Base-by-base conservation (phyloP, 1,140 invertebrate species). In the Apis florea region DNA sequence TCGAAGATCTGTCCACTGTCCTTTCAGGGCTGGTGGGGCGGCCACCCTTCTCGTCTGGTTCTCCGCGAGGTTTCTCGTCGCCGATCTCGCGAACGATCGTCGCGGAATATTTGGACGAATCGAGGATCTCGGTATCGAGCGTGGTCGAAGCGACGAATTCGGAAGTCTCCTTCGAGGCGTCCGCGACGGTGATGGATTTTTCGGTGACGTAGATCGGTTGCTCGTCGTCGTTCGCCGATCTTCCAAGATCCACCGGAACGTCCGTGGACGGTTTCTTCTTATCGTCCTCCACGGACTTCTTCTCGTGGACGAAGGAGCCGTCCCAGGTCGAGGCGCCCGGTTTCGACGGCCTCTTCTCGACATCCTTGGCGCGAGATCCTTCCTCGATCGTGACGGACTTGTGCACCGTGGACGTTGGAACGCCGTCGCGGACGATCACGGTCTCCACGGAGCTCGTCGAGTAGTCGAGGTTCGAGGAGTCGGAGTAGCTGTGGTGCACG, bases 401-500 rank as follows among this genome's bases (percentile, higher is more conserved):
- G 17, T 70, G 70, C n/a, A 69, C 77, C 26, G 75, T 89, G 11
- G 86, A n/a, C n/a, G n/a, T 63, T 11, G 92, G 91, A 26, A 90
- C 89, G 0, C 91, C 91, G 72, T 93, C 87, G 21, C 81, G 89
- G 15, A 90, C 83, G 13, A 92, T 86, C 0, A 92, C 82, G 0
- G 90, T 91, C 47, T 93, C 92, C 0, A 90, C 74, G 6, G 92
- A 88, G 5, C 89, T 91, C 0, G 91, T 81, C 2, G 90, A 85
- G 15, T 83, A 75, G 58, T 91, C 90, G 2, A 89, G 11, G 49
- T 88, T 89, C 12, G 88, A 79, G 0, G 90, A 90, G 21, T 88
- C 88, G 6, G 66, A 47, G 59, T 90, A 91, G 63, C 83, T 91
- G 31, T 91, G 87, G 51, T 79, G 90, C 0, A 59, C 59, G 0